These are phyloP conservation scores for Columba janthina DNA, from an alignment of 2,113 vertebrate species.

Conservation along the genomic window DNA sequence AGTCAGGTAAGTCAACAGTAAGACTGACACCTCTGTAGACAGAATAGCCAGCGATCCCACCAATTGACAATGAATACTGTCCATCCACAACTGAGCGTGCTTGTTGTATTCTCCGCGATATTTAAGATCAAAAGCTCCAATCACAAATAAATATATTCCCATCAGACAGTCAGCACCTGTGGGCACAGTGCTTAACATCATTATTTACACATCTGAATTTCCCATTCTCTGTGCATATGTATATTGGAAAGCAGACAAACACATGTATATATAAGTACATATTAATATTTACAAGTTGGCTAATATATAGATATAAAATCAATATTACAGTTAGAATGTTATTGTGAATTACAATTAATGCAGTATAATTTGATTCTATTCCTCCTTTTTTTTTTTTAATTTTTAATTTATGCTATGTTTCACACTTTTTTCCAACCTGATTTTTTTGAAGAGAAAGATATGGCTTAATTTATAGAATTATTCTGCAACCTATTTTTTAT, in stretches of 20 bases:
- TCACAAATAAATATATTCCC: conserved; percentile 96
- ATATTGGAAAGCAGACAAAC: neutral
- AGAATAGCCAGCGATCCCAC: conserved; percentile 94
- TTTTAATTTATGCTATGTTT: neutral
- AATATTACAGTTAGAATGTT: neutral
- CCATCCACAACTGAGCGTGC: conserved; percentile 95
- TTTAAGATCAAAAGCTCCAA: conserved; percentile 93
- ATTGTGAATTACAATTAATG: neutral
- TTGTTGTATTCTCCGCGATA: conserved; percentile 95
- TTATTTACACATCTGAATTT: conserved; percentile 52
- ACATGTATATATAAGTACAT: neutral
- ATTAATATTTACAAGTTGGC: neutral
- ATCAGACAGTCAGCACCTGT: conserved; percentile 96
- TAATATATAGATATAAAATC: neutral
- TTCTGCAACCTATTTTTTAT: neutral
- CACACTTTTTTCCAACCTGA: neutral
- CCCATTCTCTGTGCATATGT: neutral
- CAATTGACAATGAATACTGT: conserved; percentile 90
- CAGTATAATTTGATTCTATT: neutral
- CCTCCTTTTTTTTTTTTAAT: too few species aligned
- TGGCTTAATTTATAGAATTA: neutral
- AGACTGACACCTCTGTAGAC: conserved; percentile 95
- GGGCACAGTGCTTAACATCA: conserved; percentile 46
- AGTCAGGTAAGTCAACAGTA: conserved; percentile 94
- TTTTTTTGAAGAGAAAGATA: neutral